Conservation (phyloP, 2,797 vertebrate species). For the Peromyscus eremicus region DNA sequence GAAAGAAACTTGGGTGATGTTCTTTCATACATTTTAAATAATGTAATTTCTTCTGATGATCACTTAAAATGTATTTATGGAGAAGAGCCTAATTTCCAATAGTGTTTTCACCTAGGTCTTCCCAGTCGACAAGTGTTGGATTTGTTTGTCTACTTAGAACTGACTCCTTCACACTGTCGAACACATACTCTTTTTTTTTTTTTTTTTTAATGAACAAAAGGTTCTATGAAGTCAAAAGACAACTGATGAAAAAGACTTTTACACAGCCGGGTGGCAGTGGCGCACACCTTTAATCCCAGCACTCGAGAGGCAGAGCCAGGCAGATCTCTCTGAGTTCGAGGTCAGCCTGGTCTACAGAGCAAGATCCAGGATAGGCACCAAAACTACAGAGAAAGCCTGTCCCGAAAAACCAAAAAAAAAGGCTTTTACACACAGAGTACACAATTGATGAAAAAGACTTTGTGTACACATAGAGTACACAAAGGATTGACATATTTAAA, state of each 20-base stretch:
- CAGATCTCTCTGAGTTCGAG: no score
- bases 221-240: not conserved
- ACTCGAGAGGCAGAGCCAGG: no score
- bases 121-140: not conserved
- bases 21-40: not conserved
- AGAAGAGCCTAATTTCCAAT: not conserved
- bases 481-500: not conserved
- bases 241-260: not conserved
- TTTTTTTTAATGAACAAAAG: not conserved
- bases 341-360: no score
- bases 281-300: no score
- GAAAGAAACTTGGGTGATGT: not conserved
- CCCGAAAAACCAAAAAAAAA: no score
- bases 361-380: no score
- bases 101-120: not conserved
- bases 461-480: not conserved
- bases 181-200: not conserved
- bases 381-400: no score
- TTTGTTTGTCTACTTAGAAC: constrained; percentile 31
- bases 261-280: not conserved
- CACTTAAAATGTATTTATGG: constrained; percentile 9
- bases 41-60: not conserved
- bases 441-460: not conserved
- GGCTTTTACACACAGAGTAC: no score
- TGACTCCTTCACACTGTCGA: not conserved